These are phyloP conservation scores for Dioctria rufipes DNA, from an alignment of 2,888 invertebrate species.

Conservation along the genomic window DNA sequence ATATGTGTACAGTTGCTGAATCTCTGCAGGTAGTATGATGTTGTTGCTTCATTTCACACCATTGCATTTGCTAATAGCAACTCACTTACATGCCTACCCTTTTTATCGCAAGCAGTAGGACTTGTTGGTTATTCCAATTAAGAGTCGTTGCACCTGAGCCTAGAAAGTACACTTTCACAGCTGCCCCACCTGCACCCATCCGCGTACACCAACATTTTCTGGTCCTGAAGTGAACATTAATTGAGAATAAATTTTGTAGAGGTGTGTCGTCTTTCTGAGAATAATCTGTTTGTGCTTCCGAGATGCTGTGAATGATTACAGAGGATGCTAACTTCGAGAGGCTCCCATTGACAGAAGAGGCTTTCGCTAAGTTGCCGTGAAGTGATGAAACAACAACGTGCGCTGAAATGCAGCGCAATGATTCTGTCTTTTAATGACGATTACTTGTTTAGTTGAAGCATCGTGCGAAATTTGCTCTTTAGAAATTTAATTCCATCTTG, in stretches of 20 bases:
- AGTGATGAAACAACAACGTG: slow-evolving; percentile 24
- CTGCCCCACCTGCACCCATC: slow-evolving; percentile 14
- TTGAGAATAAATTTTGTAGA: slow-evolving; percentile 50
- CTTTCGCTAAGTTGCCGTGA: slow-evolving; percentile 34
- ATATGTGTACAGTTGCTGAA: neutral
- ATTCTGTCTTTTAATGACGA: slow-evolving; percentile 32
- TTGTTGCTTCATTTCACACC: neutral
- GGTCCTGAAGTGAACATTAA: slow-evolving; percentile 43
- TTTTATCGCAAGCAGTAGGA: slow-evolving; percentile 29
- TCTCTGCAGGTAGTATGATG: neutral
- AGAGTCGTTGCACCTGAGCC: slow-evolving; percentile 55
- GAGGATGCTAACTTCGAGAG: slow-evolving; percentile 42
- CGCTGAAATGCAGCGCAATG: slow-evolving; percentile 1
- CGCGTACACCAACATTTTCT: slow-evolving; percentile 1
- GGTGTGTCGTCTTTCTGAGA: neutral
- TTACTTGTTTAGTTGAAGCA: neutral
- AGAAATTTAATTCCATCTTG: neutral
- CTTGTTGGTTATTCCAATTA: slow-evolving; percentile 56
- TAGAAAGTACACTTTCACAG: slow-evolving; percentile 12
- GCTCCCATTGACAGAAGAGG: slow-evolving; percentile 3
- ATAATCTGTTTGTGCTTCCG: slow-evolving; percentile 19
- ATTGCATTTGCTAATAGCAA: neutral
- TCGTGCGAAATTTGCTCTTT: neutral
- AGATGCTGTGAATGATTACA: slow-evolving; percentile 16
- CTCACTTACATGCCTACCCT: slow-evolving; percentile 10